Base-by-base conservation (phyloP, 2,888 invertebrate genomes). In the Hydrotaea cyrtoneurina region DNA sequence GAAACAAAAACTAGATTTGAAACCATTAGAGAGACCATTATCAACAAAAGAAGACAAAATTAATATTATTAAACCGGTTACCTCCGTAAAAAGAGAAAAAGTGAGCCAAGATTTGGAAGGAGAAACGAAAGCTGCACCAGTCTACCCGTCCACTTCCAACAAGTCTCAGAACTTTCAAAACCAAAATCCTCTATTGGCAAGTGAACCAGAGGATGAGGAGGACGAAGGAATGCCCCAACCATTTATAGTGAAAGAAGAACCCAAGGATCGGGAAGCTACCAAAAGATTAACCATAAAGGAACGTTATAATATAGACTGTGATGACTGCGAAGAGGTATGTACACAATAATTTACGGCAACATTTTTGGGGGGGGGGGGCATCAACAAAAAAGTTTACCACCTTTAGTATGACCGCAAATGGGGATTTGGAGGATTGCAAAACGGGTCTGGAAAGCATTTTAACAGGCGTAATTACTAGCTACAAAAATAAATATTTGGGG, bases 241-340 rank as follows among this genome's bases (percentile, higher is more conserved):
- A 0, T 81, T 89, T 75, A 53, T 86, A 13, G 50, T 88, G 3
- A 88, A 88, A 79, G 76, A 75, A 4, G 86, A 88, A 31, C 19
- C 23, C 0, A 62, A 64, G 0, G 26, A 10, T 55, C 17, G 11
- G 15, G 15, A 17, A 72, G 57, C n/a, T 10, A 43, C 46, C 5
- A 43, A 59, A 10, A 86, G 82, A 73, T 8, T 77, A 36, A 84
- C 75, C 5, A 17, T 87, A 0, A 88, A 87, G 64, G 86, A 89
- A 73, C 87, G 85, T 39, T 89, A 87, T 31, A 88, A 88, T 17
- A 87, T 90, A 19, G 81, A 88, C 10, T 91, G 91, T 64, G 82
- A 59, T 10, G 88, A 90, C 19, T 91, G 91, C 55, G 87, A 89
- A 86, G 88, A 89, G 86, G 91, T 88, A 77, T 55, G 11, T 2